phyloP scores from a whole-genome alignment of 2,888 invertebrate genomes.

The Chloroclysta siterata region DNA sequence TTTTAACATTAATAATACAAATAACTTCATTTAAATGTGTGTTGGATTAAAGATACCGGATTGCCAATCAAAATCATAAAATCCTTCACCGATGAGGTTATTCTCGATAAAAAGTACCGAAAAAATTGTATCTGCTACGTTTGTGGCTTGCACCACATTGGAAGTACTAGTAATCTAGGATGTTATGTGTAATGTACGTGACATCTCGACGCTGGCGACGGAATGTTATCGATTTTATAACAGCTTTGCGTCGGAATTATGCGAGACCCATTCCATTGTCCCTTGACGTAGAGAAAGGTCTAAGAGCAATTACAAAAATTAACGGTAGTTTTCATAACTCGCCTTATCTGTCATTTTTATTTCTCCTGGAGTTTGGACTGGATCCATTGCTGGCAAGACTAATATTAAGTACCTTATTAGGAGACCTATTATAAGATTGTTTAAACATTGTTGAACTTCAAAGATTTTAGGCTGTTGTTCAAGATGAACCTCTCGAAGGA shows the following conservation, averaged over 20 bases:
- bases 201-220: slow-evolving; percentile 66
- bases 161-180: slow-evolving; percentile 63
- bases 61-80: no score
- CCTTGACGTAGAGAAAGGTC: slow-evolving; percentile 12
- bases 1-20: no score
- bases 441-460: background rate
- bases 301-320: background rate
- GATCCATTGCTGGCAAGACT: no score
- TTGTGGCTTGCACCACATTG: slow-evolving; percentile 40
- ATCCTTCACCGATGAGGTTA: no score
- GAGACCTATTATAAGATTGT: no score
- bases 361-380: background rate
- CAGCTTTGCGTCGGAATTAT: slow-evolving; percentile 36
- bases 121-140: background rate
- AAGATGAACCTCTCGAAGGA: background rate
- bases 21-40: no score
- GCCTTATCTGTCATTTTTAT: background rate
- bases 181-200: slow-evolving; percentile 73
- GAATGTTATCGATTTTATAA: slow-evolving; percentile 61
- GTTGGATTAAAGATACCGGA: no score
- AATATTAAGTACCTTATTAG: no score
- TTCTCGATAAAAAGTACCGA: background rate
- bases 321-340: background rate
- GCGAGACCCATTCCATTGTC: slow-evolving; percentile 33
- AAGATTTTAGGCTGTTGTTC: background rate